Evolutionary conservation across 1,140 invertebrate genomes (phyloP).

Genomic region (Lepidurus couesii): DNA sequence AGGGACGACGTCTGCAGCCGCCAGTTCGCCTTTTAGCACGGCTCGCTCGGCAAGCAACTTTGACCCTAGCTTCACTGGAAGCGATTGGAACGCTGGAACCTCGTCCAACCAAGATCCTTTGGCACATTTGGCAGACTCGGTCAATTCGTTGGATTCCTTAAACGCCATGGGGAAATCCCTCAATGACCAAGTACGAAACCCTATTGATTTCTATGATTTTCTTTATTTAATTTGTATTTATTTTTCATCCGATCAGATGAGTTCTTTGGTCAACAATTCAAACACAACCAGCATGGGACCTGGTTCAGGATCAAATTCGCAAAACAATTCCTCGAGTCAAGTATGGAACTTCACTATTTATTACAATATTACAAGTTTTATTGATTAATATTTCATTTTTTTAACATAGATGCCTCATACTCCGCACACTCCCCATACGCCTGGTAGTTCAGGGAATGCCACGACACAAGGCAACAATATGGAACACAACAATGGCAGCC

Average conservation of each 20-base stretch:
- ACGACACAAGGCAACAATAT: constrained; percentile 38
- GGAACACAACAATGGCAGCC: constrained; percentile 40
- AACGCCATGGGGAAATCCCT: constrained; percentile 87
- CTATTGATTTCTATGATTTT: not conserved
- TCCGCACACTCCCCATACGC: constrained; percentile 70
- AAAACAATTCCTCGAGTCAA: constrained; percentile 32
- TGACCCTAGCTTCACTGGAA: constrained; percentile 27
- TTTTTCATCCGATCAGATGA: constrained; percentile 31
- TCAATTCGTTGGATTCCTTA: constrained; percentile 76
- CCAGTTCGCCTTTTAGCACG: constrained; percentile 21
- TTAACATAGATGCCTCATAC: constrained; percentile 75
- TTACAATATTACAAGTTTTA: not conserved
- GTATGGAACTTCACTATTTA: constrained; percentile 5
- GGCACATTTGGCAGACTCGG: constrained; percentile 71
- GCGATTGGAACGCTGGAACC: constrained; percentile 40
- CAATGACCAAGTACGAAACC: constrained; percentile 68
- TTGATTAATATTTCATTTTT: constrained; percentile 33
- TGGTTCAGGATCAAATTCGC: constrained; percentile 28
- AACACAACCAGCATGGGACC: constrained; percentile 26
- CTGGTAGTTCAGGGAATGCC: constrained; percentile 48
- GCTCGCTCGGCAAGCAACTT: constrained; percentile 51
- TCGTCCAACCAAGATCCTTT: constrained; percentile 56
- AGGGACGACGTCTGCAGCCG: constrained; percentile 31
- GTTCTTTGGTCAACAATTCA: constrained; percentile 30
- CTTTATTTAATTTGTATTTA: constrained; percentile 30